Conservation (phyloP, 2,888 invertebrate species). For the Nemotelus nigrinus region DNA sequence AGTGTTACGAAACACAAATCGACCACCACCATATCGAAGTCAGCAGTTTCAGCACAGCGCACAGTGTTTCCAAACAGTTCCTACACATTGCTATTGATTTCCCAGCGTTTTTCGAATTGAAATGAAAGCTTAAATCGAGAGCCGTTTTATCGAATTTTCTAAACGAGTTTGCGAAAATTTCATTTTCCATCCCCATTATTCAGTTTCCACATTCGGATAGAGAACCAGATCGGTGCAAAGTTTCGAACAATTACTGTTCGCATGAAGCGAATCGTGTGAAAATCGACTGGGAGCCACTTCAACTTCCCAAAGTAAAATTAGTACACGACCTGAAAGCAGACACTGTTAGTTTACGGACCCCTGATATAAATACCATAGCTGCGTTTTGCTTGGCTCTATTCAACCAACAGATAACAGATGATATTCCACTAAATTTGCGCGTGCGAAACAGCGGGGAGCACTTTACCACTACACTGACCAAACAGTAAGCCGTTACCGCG, state of each 20-base stretch:
- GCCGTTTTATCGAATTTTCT: too few relatives aligned
- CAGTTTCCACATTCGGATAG: too few relatives aligned
- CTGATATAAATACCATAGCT: conserved; percentile 25
- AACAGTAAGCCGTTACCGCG: conserved; percentile 15
- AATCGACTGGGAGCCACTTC: too few relatives aligned
- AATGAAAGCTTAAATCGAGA: too few relatives aligned
- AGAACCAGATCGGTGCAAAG: too few relatives aligned
- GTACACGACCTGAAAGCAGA: not conserved
- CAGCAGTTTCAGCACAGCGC: not conserved
- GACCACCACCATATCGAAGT: not conserved
- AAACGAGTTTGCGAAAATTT: too few relatives aligned
- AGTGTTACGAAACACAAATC: conserved; percentile 14
- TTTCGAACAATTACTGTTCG: too few relatives aligned
- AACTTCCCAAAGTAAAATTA: not conserved
- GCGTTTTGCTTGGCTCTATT: not conserved
- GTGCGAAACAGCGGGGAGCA: conserved; percentile 24
- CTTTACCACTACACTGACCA: not conserved
- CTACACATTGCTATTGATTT: too few relatives aligned
- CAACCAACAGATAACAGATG: not conserved
- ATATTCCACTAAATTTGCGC: conserved; percentile 15
- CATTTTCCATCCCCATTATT: too few relatives aligned
- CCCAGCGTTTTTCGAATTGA: too few relatives aligned
- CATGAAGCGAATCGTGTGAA: too few relatives aligned
- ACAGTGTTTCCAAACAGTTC: conserved; percentile 14
- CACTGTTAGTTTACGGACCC: conserved; percentile 27